Percentiles rank a stretch among this genome's conserved stretches.
phyloP scores from a whole-genome alignment of 2,113 vertebrate genomes.

The Brachyistius frenatus region DNA sequence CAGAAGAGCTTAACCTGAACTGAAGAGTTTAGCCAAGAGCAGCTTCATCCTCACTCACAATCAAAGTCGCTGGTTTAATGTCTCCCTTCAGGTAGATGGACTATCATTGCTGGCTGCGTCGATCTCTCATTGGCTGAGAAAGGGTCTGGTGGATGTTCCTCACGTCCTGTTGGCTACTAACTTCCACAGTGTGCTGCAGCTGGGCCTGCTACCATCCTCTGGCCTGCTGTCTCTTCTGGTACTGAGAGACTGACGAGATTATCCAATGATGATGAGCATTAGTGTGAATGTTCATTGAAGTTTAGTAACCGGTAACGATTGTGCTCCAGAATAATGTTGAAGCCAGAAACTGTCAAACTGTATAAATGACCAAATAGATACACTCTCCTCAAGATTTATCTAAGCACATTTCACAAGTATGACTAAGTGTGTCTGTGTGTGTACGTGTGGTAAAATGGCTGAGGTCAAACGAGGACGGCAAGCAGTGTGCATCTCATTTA shows the following conservation, averaged over 20 bases:
- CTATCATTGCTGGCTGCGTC: conserved; percentile 92
- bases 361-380: conserved; percentile 5
- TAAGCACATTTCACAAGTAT: conserved; percentile 7
- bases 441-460: not conserved
- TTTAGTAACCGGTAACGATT: conserved; percentile 11
- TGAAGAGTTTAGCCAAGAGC: no score
- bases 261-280: conserved; percentile 15
- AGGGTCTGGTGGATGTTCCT: conserved; percentile 84
- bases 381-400: conserved; percentile 1
- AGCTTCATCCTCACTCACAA: not conserved
- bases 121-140: conserved; percentile 90
- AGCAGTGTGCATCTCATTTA: conserved; percentile 75
- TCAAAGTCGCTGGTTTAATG: not conserved
- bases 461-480: conserved; percentile 51
- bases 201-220: conserved; percentile 89
- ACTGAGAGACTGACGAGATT: conserved; percentile 8
- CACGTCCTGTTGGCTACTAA: conserved; percentile 94
- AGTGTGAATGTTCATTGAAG: not conserved
- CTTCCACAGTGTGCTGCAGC: conserved; percentile 93
- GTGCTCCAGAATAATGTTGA: not conserved
- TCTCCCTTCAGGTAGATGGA: conserved; percentile 88
- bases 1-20: conserved; percentile 17
- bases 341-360: not conserved
- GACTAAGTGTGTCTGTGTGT: conserved; percentile 5
- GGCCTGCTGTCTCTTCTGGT: conserved; percentile 89